Percentiles rank a stretch among this genome's conserved stretches.
Conservation (phyloP, 1,140 invertebrate genomes). For the Pachypsylla venusta region DNA sequence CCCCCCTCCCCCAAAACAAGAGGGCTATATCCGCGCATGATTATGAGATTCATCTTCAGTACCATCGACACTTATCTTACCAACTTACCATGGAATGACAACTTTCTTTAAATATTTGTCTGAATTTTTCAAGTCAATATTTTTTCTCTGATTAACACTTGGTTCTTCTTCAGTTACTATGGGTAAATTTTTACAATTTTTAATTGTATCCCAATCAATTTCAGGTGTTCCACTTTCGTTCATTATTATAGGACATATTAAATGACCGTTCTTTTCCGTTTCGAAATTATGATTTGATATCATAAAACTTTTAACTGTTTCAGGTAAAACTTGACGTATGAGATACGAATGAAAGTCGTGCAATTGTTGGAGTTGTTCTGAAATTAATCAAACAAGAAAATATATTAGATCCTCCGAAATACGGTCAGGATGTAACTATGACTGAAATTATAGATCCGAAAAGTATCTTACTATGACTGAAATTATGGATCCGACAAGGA, state of each 20-base stretch:
- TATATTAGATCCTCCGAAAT: too few relatives aligned
- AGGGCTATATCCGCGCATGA: too few relatives aligned
- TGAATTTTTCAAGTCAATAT: constrained; percentile 39
- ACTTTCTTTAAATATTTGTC: constrained; percentile 52
- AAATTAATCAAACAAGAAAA: too few relatives aligned
- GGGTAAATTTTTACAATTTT: constrained; percentile 27
- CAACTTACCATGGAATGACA: constrained; percentile 65
- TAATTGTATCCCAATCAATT: too few relatives aligned
- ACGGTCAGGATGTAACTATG: too few relatives aligned
- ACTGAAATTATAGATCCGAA: too few relatives aligned
- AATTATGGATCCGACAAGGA: too few relatives aligned
- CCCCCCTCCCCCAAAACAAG: too few relatives aligned
- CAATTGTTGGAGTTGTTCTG: constrained; percentile 38
- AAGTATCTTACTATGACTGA: too few relatives aligned
- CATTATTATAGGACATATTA: too few relatives aligned
- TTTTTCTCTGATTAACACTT: constrained; percentile 28
- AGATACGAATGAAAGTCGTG: constrained; percentile 51
- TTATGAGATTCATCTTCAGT: constrained; percentile 7
- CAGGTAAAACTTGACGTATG: constrained; percentile 48
- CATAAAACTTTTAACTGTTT: constrained; percentile 61
- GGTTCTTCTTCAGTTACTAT: constrained; percentile 25
- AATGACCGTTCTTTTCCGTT: too few relatives aligned
- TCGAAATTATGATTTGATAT: constrained; percentile 48
- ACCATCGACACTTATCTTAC: constrained; percentile 20
- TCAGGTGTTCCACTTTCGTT: too few relatives aligned